phyloP scores from a whole-genome alignment of 2,113 vertebrate species.

The Nematolebias whitei region DNA sequence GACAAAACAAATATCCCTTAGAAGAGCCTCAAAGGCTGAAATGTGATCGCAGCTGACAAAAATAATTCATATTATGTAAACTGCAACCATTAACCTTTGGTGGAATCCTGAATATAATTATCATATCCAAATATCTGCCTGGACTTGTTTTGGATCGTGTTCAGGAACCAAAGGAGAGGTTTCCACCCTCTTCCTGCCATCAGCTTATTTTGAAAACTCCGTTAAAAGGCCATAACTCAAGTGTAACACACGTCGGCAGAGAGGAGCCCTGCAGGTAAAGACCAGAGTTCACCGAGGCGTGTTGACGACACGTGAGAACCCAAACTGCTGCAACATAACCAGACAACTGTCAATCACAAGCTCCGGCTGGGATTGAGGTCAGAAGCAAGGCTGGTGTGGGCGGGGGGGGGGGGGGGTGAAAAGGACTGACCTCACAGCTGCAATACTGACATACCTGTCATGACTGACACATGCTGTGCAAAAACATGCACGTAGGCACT shows the following conservation, averaged over 20 bases:
- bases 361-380: conserved; percentile 51
- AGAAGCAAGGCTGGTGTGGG: conserved; percentile 22
- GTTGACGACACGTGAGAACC: conserved; percentile 16
- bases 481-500: conserved; percentile 55
- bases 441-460: conserved; percentile 5
- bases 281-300: conserved; percentile 28
- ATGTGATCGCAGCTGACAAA: too few species aligned
- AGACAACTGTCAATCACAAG: conserved; percentile 30
- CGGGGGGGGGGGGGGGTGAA: conserved; percentile 12
- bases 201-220: conserved; percentile 17
- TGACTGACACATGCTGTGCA: conserved; percentile 41
- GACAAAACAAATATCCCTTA: too few species aligned
- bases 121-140: neutral
- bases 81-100: too few species aligned
- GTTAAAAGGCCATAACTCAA: conserved; percentile 24
- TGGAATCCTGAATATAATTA: too few species aligned
- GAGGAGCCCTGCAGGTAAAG: conserved; percentile 25
- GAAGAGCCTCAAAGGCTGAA: too few species aligned
- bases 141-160: conserved; percentile 26
- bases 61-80: too few species aligned
- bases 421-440: conserved; percentile 37
- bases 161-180: neutral
- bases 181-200: conserved; percentile 20
- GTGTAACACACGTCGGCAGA: conserved; percentile 12
- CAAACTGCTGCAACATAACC: conserved; percentile 11